These are phyloP conservation scores for Automeris io DNA, from an alignment of 2,888 invertebrate genomes.

Conservation along the genomic window DNA sequence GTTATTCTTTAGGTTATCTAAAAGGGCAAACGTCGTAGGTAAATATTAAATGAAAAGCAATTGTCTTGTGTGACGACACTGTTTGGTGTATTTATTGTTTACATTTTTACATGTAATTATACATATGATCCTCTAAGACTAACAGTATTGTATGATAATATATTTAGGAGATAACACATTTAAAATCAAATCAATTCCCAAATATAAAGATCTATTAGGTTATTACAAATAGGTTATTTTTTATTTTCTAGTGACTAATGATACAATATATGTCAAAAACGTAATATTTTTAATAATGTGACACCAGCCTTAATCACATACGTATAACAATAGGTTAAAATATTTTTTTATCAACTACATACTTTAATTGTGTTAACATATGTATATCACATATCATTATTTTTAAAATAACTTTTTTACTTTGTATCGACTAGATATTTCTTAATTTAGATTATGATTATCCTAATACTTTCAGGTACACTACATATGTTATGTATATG, in stretches of 20 bases:
- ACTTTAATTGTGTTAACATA: constrained; percentile 65
- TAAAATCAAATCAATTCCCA: no score
- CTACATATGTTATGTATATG: no score
- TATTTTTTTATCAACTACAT: constrained; percentile 54
- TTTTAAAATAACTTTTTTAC: constrained; percentile 4
- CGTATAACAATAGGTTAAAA: constrained; percentile 51
- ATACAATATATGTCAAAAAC: no score
- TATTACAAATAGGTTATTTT: no score
- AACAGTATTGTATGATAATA: not conserved
- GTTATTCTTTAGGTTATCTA: no score
- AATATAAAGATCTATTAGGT: no score
- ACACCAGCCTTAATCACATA: constrained; percentile 27
- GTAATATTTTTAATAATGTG: not conserved
- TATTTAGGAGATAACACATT: not conserved
- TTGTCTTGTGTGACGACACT: constrained; percentile 48
- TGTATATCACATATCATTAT: constrained; percentile 61
- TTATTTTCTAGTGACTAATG: no score
- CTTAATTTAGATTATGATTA: not conserved
- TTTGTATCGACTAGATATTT: constrained; percentile 1
- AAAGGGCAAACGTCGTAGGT: no score
- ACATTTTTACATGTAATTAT: constrained; percentile 9
- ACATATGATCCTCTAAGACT: not conserved
- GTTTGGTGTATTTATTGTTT: constrained; percentile 62
- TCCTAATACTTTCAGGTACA: not conserved
- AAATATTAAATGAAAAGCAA: constrained; percentile 54